phyloP scores from a whole-genome alignment of 2,113 vertebrate genomes.

The Argyrosomus japonicus region DNA sequence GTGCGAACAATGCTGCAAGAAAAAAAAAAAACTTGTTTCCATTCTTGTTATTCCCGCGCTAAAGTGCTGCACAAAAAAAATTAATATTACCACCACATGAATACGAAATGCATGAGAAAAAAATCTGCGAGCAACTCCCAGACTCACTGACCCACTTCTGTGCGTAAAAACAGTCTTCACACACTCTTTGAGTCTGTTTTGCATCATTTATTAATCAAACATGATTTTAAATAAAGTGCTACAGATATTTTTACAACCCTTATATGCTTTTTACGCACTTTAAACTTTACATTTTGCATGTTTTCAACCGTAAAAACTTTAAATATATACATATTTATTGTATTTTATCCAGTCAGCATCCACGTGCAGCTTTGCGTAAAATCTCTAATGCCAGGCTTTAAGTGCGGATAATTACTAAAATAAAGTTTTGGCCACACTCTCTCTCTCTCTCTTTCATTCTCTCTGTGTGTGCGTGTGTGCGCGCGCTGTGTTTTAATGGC shows the following conservation, averaged over 20 bases:
- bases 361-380: neutral
- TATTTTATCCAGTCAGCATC: neutral
- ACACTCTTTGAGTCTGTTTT: no score
- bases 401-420: conserved; percentile 9
- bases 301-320: neutral
- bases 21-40: conserved; percentile 61
- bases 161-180: no score
- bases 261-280: neutral
- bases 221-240: no score
- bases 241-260: neutral
- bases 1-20: conserved; percentile 77
- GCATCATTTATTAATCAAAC: neutral
- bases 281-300: rapidly evolving
- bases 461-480: neutral
- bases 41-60: conserved; percentile 82
- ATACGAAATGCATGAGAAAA: conserved; percentile 78
- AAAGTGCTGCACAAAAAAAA: conserved; percentile 65
- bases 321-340: neutral
- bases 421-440: conserved; percentile 32
- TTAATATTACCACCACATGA: conserved; percentile 76
- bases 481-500: neutral
- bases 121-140: conserved; percentile 72
- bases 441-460: neutral
- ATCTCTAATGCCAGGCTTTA: neutral
- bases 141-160: conserved; percentile 67